Percentiles rank a stretch among this genome's conserved stretches.
These are phyloP conservation scores for Drosophila insularis DNA, from an alignment of 1,140 invertebrate genomes.

Conservation along the genomic window DNA sequence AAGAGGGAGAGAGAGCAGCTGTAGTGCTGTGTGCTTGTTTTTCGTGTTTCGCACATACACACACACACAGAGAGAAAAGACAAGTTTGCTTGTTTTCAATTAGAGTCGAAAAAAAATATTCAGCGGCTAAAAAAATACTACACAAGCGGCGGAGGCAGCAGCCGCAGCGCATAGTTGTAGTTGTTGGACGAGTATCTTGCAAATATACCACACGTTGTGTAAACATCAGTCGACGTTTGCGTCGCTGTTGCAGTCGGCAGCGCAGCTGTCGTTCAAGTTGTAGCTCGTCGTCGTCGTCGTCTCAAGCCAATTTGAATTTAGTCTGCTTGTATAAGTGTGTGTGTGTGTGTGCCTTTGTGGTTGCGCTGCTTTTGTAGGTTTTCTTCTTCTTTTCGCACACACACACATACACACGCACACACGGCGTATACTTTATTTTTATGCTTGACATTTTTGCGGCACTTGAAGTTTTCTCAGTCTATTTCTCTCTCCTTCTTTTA, in stretches of 20 bases:
- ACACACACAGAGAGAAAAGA: conserved; percentile 37
- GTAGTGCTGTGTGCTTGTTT: conserved; percentile 63
- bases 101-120: conserved; percentile 61
- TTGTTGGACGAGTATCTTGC: conserved; percentile 54
- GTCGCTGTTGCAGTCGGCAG: conserved; percentile 30
- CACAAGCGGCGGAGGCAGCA: conserved; percentile 40
- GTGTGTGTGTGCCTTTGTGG: conserved; percentile 14
- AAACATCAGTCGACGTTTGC: conserved; percentile 60
- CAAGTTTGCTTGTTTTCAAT: conserved; percentile 75
- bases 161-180: conserved; percentile 32
- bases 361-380: conserved; percentile 52
- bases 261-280: conserved; percentile 1
- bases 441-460: conserved; percentile 76
- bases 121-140: conserved; percentile 55
- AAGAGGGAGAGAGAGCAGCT: conserved; percentile 62
- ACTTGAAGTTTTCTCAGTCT: conserved; percentile 57
- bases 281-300: conserved; percentile 14
- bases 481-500: conserved; percentile 19
- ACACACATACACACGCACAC: conserved; percentile 26
- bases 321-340: neutral
- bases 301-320: conserved; percentile 52
- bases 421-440: conserved; percentile 70
- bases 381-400: conserved; percentile 53
- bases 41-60: conserved; percentile 57
- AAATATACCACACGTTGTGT: conserved; percentile 73